Evolutionary conservation across 2,888 invertebrate species (phyloP), one percentile per base, ranked within the genome.

Genomic region (Drosophila lutescens): DNA sequence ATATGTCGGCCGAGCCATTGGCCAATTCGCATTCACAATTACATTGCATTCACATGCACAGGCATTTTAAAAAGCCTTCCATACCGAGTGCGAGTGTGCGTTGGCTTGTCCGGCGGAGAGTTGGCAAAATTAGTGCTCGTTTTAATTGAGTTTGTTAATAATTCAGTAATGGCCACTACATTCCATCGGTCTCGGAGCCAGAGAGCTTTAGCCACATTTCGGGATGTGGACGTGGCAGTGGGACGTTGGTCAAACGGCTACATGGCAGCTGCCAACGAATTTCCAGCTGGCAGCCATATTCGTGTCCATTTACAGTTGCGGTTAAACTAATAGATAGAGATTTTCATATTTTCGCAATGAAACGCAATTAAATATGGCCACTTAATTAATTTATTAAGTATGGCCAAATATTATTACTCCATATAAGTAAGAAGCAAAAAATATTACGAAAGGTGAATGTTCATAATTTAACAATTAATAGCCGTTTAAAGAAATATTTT

Each of bases 121-220:
- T 57, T 73, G 58, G 73, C 60, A 67, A 80, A 84, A 84, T 81
- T 88, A 83, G 81, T 73, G 74, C 81, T 84, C 73, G 76, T 51
- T 85, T 84, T 88, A 85, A 85, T 85, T 86, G 89, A 85, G 85
- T 85, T 86, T 86, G 85, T 85, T 88, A 88, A 88, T 85, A 88
- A 81, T 85, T 85, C 78, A 85, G 87, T 81, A 84, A 88, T 78
- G 76, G 83, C 73, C 76, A 51, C 46, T 68, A 69, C 66, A 85
- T 67, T 77, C 69, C 86, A 71, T 65, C 71, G 63, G 59, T 58
- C 66, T 51, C 74, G 13, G 23, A 49, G 72, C 69, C 38, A 38
- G 49, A 49, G 62, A 38, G 51, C 74, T 58, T 67, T 71, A 61
- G 57, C 46, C 76, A 66, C 54, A 65, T 63, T 44, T 44, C 30